Percentiles rank a stretch among this genome's conserved stretches.
Conservation (phyloP, 53 echinoderm and acorn worm genomes). For the Stichopus horrens region DNA sequence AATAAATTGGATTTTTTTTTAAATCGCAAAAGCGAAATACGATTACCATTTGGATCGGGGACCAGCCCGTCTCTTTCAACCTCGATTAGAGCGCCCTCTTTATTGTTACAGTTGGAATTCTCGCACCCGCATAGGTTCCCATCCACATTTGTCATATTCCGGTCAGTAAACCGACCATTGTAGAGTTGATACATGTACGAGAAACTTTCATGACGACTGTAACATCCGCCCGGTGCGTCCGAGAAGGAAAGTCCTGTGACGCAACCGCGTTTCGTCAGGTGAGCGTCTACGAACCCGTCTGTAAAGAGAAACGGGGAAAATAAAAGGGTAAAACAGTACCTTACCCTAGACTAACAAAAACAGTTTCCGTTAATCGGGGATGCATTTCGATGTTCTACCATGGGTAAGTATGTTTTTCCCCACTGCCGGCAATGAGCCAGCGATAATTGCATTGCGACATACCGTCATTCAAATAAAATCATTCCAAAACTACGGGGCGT, state of each 20-base stretch:
- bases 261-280: not conserved
- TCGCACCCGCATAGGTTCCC: not conserved
- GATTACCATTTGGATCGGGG: not conserved
- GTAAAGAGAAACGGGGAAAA: not conserved
- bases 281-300: slow-evolving; percentile 2
- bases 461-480: too few species aligned
- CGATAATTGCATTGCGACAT: too few species aligned
- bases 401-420: too few species aligned
- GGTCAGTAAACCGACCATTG: not conserved
- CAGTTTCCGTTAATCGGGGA: too few species aligned
- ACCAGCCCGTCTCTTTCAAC: not conserved
- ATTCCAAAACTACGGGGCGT: too few species aligned
- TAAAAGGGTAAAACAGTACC: not conserved
- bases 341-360: too few species aligned
- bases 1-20: too few species aligned
- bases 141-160: not conserved
- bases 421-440: too few species aligned
- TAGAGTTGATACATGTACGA: not conserved
- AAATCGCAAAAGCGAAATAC: too few species aligned
- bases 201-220: not conserved
- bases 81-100: slow-evolving; percentile 1
- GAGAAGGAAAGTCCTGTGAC: not conserved
- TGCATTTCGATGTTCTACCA: too few species aligned
- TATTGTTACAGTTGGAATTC: not conserved
- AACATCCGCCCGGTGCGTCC: not conserved